These are phyloP conservation scores for Liopterus haemorrhoidalis DNA, from an alignment of 2,888 invertebrate genomes.

Conservation along the genomic window DNA sequence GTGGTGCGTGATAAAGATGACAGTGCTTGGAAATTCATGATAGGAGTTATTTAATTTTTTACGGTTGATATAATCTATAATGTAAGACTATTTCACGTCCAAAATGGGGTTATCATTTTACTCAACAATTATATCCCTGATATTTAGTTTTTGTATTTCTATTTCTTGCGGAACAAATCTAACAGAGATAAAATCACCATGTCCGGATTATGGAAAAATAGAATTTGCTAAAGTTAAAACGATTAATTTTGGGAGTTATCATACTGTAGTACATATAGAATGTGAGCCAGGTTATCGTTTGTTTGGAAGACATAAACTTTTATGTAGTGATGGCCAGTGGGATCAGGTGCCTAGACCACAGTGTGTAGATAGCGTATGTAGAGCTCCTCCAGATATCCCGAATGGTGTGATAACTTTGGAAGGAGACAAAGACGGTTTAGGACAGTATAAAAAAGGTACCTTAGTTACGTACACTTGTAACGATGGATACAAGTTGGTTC, in stretches of 20 bases:
- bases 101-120: conserved; percentile 18
- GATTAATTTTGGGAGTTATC: conserved; percentile 6
- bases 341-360: conserved; percentile 32
- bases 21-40: no score
- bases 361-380: conserved; percentile 39
- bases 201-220: conserved; percentile 35
- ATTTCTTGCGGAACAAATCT: conserved; percentile 16
- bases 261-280: conserved; percentile 31
- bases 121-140: conserved; percentile 5
- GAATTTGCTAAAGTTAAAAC: conserved; percentile 32
- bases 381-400: conserved; percentile 39
- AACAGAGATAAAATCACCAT: conserved; percentile 27
- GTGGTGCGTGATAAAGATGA: no score
- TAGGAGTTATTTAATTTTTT: no score
- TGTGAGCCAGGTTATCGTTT: conserved; percentile 41
- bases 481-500: conserved; percentile 38
- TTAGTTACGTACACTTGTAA: conserved; percentile 41
- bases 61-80: no score
- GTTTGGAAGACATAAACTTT: conserved; percentile 39
- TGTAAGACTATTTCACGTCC: no score
- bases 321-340: conserved; percentile 42
- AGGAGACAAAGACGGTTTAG: conserved; percentile 24
- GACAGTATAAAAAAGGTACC: conserved; percentile 38
- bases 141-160: conserved; percentile 12
- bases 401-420: conserved; percentile 39